These are phyloP conservation scores for Syngnathus scovelli DNA, from an alignment of 2,113 vertebrate species.

Conservation along the genomic window DNA sequence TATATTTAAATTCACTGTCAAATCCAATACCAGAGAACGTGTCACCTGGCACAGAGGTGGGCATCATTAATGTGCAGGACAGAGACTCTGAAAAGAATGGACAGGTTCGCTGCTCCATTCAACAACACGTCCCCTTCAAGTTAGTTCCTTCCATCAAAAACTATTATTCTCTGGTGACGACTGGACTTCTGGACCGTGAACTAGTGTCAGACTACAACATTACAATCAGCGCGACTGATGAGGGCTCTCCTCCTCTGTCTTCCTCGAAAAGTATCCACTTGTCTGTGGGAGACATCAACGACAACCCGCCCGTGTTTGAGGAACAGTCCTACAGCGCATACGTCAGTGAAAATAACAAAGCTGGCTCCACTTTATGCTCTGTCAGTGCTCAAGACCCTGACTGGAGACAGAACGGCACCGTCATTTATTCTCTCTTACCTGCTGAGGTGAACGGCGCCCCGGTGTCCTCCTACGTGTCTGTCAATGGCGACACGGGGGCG, in stretches of 20 bases:
- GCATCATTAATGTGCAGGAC: constrained; percentile 72
- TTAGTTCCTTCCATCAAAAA: constrained; percentile 66
- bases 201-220: constrained; percentile 57
- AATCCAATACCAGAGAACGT: constrained; percentile 57
- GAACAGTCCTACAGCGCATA: constrained; percentile 58
- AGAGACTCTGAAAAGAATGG: constrained; percentile 67
- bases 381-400: constrained; percentile 68
- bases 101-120: constrained; percentile 56
- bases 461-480: constrained; percentile 70
- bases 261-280: constrained; percentile 53
- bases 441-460: constrained; percentile 47
- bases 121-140: constrained; percentile 59
- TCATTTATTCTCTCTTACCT: constrained; percentile 67
- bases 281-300: constrained; percentile 70
- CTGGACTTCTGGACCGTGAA: constrained; percentile 61
- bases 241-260: constrained; percentile 67
- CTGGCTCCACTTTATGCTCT: constrained; percentile 67
- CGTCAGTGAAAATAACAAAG: constrained; percentile 71
- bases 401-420: constrained; percentile 64
- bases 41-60: constrained; percentile 62
- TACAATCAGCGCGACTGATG: constrained; percentile 63
- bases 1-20: constrained; percentile 59
- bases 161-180: constrained; percentile 62
- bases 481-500: constrained; percentile 71
- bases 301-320: constrained; percentile 71